Evolutionary conservation across 2,113 vertebrate genomes (phyloP).

Genomic region (Anoura caudifer): DNA sequence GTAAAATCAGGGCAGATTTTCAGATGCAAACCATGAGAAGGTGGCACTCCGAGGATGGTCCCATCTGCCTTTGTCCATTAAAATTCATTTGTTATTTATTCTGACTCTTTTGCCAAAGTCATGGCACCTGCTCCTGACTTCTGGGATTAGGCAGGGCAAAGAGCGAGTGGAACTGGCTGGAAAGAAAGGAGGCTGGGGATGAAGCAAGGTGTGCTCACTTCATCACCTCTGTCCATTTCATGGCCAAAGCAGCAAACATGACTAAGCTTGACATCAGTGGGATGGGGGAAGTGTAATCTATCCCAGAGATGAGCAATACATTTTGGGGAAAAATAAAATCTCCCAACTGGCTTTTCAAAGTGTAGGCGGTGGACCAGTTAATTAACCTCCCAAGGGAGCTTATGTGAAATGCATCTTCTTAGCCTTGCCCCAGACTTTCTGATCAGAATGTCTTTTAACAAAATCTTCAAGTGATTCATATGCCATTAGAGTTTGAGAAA

Average conservation of each 20-base stretch:
- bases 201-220: background rate
- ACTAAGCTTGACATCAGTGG: background rate
- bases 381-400: background rate
- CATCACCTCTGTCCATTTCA: background rate
- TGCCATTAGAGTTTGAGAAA: background rate
- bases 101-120: background rate
- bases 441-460: background rate
- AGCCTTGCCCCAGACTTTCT: background rate
- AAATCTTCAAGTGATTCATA: background rate
- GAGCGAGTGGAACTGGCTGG: background rate
- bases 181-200: background rate
- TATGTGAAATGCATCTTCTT: background rate
- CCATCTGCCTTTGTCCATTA: background rate
- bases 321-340: background rate
- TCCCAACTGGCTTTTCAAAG: background rate
- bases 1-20: background rate
- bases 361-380: background rate
- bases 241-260: background rate
- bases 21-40: background rate
- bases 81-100: background rate
- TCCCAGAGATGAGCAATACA: background rate
- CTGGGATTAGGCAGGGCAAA: background rate
- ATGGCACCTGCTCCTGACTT: background rate
- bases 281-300: background rate
- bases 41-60: background rate